Evolutionary conservation across 2,888 invertebrate species (phyloP), one percentile per base, ranked within the genome.

Genomic region (Busseola fusca): DNA sequence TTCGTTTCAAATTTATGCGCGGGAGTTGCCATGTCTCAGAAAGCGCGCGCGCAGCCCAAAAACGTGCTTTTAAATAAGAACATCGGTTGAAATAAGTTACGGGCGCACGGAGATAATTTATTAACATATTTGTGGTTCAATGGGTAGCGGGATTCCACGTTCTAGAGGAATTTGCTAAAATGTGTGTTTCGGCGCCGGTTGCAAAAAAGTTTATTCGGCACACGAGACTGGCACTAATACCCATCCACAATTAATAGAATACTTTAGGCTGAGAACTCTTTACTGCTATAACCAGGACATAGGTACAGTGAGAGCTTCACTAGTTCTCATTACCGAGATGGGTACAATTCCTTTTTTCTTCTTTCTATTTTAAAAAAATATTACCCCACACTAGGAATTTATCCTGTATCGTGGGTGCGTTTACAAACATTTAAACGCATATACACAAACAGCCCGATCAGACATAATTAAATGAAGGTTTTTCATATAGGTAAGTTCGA

Each of bases 61-160:
- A 91, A 88, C 89, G 88, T 90, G 89, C 86, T 62, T 76, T 57
- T 60, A 74, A 72, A 76, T 87, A 88, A 89, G 89, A 90, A 89
- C 89, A 89, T 89, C 86, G 84, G 86, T 87, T 86, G 86, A 89
- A 89, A 90, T 92, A 91, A 92, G 87, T 89, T 91, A 91, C 91
- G 88, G 84, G 85, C 86, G 84, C 87, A 86, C 81, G 79, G 81
- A 79, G 81, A 86, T 85, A 88, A 92, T 92, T 92, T 92, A 93
- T 93, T 87, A 74, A 76, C 66, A 79, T 76, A 69, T 87, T 87
- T 82, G 79, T 82, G 72, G 78, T 83, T 75, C 81, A 84, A 66
- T 81, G 76, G 74, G 64, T 80, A 54, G 76, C 75, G 68, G 70
- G 66, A 76, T 84, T 78, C 68, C 57, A 73, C 54, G 74, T 52